These are phyloP conservation scores for Dynastes hyllus DNA, from an alignment of 2,888 invertebrate genomes.

Conservation along the genomic window DNA sequence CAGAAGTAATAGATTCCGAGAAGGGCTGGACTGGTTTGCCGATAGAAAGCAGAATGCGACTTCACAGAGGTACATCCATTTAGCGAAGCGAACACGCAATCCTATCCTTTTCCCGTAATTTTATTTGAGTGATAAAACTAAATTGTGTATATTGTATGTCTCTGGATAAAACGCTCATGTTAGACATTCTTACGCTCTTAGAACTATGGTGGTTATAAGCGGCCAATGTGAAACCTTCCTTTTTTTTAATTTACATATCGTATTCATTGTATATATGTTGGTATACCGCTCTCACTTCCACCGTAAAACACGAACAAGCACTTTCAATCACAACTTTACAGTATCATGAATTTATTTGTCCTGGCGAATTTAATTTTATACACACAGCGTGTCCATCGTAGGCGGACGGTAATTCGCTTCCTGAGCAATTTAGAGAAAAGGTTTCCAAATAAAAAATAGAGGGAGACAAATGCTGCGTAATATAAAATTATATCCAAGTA, in stretches of 20 bases:
- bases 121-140: slow-evolving; percentile 44
- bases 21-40: slow-evolving; percentile 40
- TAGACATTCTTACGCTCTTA: slow-evolving; percentile 1
- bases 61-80: slow-evolving; percentile 42
- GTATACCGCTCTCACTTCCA: no score
- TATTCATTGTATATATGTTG: not conserved
- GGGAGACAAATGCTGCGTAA: no score
- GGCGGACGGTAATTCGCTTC: no score
- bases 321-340: no score
- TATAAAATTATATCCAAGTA: no score
- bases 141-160: slow-evolving; percentile 16
- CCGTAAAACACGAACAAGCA: no score
- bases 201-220: slow-evolving; percentile 27
- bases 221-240: not conserved
- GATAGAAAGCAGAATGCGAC: slow-evolving; percentile 37
- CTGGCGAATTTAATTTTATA: no score
- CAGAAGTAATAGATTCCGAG: slow-evolving; percentile 41
- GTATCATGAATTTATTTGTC: no score
- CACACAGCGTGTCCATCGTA: no score
- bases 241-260: not conserved
- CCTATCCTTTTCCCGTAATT: slow-evolving; percentile 45
- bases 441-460: no score
- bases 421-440: no score
- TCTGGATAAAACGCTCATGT: slow-evolving; percentile 2
- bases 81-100: slow-evolving; percentile 44